Evolutionary conservation across 2,888 invertebrate genomes (phyloP).

Genomic region (Eristalis arbustorum): DNA sequence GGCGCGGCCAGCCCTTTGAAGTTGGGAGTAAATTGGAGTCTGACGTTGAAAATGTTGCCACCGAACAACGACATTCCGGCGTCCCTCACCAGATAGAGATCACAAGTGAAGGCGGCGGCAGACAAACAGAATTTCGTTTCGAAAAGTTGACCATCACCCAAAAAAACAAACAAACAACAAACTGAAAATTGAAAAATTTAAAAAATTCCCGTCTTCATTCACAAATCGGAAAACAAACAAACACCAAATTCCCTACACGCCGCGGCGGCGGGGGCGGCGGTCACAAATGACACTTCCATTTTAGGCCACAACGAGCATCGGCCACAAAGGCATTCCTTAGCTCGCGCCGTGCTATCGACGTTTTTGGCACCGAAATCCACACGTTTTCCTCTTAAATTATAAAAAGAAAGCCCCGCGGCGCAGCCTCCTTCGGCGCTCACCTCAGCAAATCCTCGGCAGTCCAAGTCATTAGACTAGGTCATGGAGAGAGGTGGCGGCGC

Average conservation of each 20-base stretch:
- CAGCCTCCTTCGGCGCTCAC: conserved; percentile 15
- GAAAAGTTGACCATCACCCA: not conserved
- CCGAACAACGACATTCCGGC: too few relatives aligned
- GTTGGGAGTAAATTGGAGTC: too few relatives aligned
- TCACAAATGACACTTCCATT: conserved; percentile 23
- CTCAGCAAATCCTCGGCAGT: not conserved
- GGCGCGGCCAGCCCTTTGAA: too few relatives aligned
- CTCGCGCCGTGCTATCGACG: not conserved
- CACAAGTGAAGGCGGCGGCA: too few relatives aligned
- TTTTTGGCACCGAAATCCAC: conserved; percentile 28
- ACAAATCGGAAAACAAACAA: not conserved
- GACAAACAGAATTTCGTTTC: too few relatives aligned
- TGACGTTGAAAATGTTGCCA: too few relatives aligned
- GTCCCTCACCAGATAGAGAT: too few relatives aligned
- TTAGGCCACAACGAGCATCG: conserved; percentile 22
- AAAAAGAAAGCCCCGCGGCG: conserved; percentile 11
- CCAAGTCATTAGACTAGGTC: conserved; percentile 48
- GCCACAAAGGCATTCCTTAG: not conserved
- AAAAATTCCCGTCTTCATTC: not conserved
- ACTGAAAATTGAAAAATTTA: not conserved
- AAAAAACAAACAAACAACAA: not conserved
- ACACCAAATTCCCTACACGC: not conserved
- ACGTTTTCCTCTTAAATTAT: conserved; percentile 49
- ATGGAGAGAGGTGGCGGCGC: conserved; percentile 22
- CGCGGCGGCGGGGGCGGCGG: not conserved